These are phyloP conservation scores for Tetramorium parvispinum DNA, from an alignment of 1,140 invertebrate species.

Conservation along the genomic window DNA sequence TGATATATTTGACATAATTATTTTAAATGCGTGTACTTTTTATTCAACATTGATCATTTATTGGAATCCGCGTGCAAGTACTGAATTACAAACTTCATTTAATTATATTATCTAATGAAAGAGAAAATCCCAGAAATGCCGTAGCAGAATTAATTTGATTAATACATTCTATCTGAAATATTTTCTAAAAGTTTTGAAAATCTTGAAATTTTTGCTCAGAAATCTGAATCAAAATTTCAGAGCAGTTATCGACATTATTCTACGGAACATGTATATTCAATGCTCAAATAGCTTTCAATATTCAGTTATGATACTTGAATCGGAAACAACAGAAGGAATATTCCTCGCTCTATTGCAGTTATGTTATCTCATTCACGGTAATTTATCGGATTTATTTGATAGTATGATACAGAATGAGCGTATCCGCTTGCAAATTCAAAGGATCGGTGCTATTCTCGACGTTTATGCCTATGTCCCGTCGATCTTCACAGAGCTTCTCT, in stretches of 20 bases:
- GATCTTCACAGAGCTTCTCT: slow-evolving; percentile 33
- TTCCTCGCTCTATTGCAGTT: neutral
- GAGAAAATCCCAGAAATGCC: neutral
- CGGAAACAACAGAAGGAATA: neutral
- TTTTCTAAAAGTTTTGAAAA: neutral
- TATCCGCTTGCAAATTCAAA: slow-evolving; percentile 21
- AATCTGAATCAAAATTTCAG: neutral
- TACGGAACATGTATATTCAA: neutral
- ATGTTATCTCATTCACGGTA: neutral
- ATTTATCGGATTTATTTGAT: slow-evolving; percentile 35
- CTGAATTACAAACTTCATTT: neutral
- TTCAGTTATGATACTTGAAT: neutral
- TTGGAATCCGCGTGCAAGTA: neutral
- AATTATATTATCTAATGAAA: neutral
- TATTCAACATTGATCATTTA: neutral
- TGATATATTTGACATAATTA: neutral
- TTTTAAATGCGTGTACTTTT: neutral
- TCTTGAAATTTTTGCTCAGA: neutral
- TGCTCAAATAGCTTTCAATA: neutral
- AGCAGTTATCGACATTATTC: slow-evolving; percentile 1
- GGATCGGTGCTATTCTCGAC: neutral
- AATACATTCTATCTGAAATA: neutral
- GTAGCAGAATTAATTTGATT: neutral
- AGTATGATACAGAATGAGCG: slow-evolving; percentile 20
- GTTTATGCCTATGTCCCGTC: slow-evolving; percentile 29